A percentile compares a stretch with the other conserved stretches of the same genome.
Conservation (phyloP, 2,797 vertebrate species). For the Rhabdomys pumilio region DNA sequence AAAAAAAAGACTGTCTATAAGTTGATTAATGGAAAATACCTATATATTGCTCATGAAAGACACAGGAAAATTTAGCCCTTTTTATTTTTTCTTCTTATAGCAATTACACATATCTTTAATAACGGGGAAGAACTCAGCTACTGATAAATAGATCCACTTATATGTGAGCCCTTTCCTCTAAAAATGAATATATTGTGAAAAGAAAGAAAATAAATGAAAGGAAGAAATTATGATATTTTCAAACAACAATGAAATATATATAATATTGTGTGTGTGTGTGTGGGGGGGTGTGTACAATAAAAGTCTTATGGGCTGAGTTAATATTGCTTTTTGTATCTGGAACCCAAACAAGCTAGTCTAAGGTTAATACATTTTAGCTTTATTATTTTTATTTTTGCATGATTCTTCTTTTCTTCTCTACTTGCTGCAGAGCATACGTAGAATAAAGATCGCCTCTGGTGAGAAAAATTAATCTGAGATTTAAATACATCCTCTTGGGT, state of each 20-base stretch:
- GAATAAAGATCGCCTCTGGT: neutral
- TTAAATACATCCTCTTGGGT: conserved; percentile 7
- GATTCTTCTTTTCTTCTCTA: neutral
- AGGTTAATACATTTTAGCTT: neutral
- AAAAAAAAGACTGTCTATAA: neutral
- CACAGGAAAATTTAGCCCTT: neutral
- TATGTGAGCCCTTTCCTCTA: neutral
- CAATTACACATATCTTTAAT: neutral
- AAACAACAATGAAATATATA: conserved; percentile 43
- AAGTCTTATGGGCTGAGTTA: neutral
- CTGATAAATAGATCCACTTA: conserved; percentile 14
- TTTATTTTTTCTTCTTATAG: neutral
- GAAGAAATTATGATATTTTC: neutral
- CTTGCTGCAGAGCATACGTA: neutral
- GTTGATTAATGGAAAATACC: neutral
- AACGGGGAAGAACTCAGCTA: neutral
- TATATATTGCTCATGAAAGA: neutral
- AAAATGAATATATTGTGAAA: neutral
- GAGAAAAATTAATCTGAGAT: conserved; percentile 66
- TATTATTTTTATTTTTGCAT: neutral
- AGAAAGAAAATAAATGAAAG: neutral
- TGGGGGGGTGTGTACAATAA: neutral
- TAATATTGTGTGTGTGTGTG: neutral
- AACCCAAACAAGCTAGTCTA: neutral
- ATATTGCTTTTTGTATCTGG: conserved; percentile 3